Base-by-base conservation (phyloP, 2,113 vertebrate genomes). In the Hepsetus odoe region DNA sequence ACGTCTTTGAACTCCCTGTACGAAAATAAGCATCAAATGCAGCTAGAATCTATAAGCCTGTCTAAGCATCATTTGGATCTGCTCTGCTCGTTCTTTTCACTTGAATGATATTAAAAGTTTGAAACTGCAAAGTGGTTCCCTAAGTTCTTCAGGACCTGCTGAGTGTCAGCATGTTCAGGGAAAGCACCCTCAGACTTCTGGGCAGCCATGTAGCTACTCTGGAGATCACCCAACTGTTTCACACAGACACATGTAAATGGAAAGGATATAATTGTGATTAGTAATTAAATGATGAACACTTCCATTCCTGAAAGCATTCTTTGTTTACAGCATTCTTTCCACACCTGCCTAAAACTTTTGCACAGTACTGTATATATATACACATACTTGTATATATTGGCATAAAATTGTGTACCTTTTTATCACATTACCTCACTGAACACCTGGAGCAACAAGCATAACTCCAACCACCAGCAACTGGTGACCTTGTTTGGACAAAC, bases 101-200 rank as follows among this genome's bases (percentile, higher is more conserved):
- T 12, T 30, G 24, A 44, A 11, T 8, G 13, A 55, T 42, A 28
- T n/a, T n/a, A n/a, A n/a, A 18, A 32, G 96, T 90, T 97, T 76
- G 98, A 91, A 87, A 90, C 85, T 1, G 96, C 90, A 87, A 99
- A 99, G 80, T 97, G 97, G 82, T 96, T 90, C 77, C 92, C 93
- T 79, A 99, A 89, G 87, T 94, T 94, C 74, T 95, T 95, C 32
- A 99, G 88, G 80, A 99, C 93, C 83, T 95, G 94, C 30, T 97
- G 95, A 8, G 97, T 97, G 85, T 99, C 96, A 62, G 96, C 93
- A 0, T 99, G 97, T 49, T 95, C 95, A n/a, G 97, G 96, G 88
- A 98, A 99, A 0, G 93, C 94, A 51, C 91, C 94, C 83, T 95
- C 93, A 0, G 98, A 94, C 83, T 94, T 96, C 84, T 92, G 94